These are phyloP conservation scores for Atherinosoma microstoma DNA, from an alignment of 2,797 vertebrate species.

Conservation along the genomic window DNA sequence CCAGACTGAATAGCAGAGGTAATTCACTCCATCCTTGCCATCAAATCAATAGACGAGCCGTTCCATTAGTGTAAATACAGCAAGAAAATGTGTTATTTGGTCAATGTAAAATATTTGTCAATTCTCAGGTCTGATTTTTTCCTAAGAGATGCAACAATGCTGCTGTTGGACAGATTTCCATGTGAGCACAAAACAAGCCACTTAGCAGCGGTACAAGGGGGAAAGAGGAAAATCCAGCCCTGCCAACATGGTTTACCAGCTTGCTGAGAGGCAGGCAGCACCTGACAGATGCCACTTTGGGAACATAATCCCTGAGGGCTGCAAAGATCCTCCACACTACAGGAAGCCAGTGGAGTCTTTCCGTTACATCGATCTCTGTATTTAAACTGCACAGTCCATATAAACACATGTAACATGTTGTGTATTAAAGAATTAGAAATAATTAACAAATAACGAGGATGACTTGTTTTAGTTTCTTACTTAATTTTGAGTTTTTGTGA, in stretches of 20 bases:
- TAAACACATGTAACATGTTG: too few species aligned
- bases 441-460: neutral
- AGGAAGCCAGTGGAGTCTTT: conserved; percentile 38
- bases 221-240: conserved; percentile 48
- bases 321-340: conserved; percentile 56
- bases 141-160: neutral
- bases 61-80: conserved; percentile 15
- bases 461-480: neutral
- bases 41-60: conserved; percentile 25
- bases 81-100: conserved; percentile 24
- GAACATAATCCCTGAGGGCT: conserved; percentile 49
- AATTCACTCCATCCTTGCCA: neutral
- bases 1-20: neutral
- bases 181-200: conserved; percentile 35
- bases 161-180: conserved; percentile 5
- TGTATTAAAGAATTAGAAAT: neutral
- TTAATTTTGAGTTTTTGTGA: neutral
- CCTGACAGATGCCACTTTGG: conserved; percentile 79
- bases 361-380: too few species aligned
- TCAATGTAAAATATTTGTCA: conserved; percentile 24
- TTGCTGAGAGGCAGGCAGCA: conserved; percentile 73
- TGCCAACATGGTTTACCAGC: conserved; percentile 67
- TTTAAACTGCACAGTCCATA: too few species aligned
- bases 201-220: conserved; percentile 43
- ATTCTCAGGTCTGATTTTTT: conserved; percentile 8